phyloP scores from a whole-genome alignment of 2,113 vertebrate species.

The Pontoporia blainvillei region DNA sequence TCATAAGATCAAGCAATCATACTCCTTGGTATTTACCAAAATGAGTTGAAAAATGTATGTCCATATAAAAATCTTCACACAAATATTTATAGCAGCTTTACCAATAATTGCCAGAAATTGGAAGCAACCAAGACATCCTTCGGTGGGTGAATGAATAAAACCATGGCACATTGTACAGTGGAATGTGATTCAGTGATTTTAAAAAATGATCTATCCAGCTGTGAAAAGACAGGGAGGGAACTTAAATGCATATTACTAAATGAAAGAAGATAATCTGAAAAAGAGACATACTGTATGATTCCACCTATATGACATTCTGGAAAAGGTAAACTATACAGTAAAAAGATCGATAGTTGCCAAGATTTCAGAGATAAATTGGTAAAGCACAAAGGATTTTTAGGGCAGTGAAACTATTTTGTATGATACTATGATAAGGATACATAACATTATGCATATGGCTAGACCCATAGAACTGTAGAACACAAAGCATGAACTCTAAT shows the following conservation, averaged over 20 bases:
- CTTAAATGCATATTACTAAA: not conserved
- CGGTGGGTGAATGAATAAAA: not conserved
- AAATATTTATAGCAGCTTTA: not conserved
- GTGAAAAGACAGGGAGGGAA: not conserved
- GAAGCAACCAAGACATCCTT: not conserved
- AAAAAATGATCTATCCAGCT: not conserved
- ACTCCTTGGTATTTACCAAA: not conserved
- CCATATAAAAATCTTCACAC: not conserved
- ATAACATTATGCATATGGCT: not conserved
- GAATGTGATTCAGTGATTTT: not conserved
- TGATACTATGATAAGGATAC: not conserved
- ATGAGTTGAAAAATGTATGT: not conserved
- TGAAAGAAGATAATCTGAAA: not conserved
- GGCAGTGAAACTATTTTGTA: not conserved
- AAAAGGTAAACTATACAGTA: not conserved
- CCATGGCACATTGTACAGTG: not conserved
- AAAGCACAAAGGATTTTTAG: not conserved
- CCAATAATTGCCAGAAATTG: not conserved
- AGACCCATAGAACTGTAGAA: not conserved
- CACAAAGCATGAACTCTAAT: not conserved
- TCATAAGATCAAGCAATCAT: not conserved
- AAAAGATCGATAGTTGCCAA: not conserved
- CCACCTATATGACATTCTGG: not conserved
- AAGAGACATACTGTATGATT: not conserved
- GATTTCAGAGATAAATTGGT: not conserved